These are phyloP conservation scores for Melieria picta DNA, from an alignment of 2,888 invertebrate genomes.

Conservation along the genomic window DNA sequence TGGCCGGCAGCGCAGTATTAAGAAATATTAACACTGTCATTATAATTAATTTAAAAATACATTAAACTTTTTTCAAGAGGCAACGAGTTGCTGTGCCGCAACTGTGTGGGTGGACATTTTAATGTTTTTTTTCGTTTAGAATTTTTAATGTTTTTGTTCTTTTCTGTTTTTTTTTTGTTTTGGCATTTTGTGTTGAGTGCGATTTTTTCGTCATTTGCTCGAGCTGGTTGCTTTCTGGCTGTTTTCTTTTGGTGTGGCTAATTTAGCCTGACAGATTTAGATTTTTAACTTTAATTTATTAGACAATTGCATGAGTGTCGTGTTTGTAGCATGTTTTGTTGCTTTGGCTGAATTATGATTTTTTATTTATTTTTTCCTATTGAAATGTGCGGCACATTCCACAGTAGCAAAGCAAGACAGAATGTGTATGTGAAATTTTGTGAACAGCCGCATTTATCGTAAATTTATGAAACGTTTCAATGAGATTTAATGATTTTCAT, in stretches of 20 bases:
- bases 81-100: too few species aligned
- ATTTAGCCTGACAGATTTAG: conserved; percentile 43
- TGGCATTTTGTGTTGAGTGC: neutral
- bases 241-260: conserved; percentile 39
- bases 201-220: neutral
- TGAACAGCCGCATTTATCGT: too few species aligned
- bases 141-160: conserved; percentile 2
- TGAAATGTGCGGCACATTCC: conserved; percentile 34
- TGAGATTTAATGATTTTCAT: too few species aligned
- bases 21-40: too few species aligned
- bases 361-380: conserved; percentile 3
- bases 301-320: conserved; percentile 41
- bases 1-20: too few species aligned
- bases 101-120: neutral
- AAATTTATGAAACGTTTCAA: too few species aligned
- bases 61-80: too few species aligned
- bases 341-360: neutral
- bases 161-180: neutral
- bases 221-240: neutral
- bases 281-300: conserved; percentile 44
- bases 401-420: conserved; percentile 15
- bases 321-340: conserved; percentile 30
- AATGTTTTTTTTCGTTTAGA: neutral
- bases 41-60: too few species aligned
- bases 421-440: too few species aligned